phyloP scores from a whole-genome alignment of 2,888 invertebrate species.

The Cloeon dipterum region DNA sequence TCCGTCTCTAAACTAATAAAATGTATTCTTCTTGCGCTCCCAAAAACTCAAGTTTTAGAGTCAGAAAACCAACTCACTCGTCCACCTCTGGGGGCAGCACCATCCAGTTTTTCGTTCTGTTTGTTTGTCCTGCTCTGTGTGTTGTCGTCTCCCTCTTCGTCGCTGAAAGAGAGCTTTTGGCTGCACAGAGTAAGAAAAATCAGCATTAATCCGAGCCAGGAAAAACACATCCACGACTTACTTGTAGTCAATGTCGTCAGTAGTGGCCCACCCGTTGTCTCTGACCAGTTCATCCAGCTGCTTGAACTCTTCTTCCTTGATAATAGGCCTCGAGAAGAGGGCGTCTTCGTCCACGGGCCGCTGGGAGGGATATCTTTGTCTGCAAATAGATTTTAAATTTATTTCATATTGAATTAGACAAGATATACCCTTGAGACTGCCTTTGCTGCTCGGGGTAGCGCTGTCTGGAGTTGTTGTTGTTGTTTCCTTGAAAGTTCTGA shows the following conservation, averaged over 20 bases:
- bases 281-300: constrained; percentile 77
- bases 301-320: constrained; percentile 78
- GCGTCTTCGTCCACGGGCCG: constrained; percentile 27
- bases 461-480: constrained; percentile 12
- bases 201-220: not conserved
- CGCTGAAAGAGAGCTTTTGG: constrained; percentile 83
- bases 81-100: no score
- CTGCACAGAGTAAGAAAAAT: no score
- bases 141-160: constrained; percentile 43
- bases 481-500: constrained; percentile 15
- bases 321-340: constrained; percentile 57
- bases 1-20: no score
- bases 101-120: no score
- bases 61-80: not conserved
- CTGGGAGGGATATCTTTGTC: constrained; percentile 5
- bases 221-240: constrained; percentile 19
- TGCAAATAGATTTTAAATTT: not conserved
- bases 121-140: constrained; percentile 8
- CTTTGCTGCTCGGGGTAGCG: constrained; percentile 16
- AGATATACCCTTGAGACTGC: no score
- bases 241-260: constrained; percentile 87
- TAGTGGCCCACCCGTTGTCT: constrained; percentile 78
- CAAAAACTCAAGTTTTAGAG: not conserved
- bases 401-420: no score
- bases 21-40: no score